These are phyloP conservation scores for Pseudolaguvia tuberculata DNA, from an alignment of 2,113 vertebrate species.

Conservation along the genomic window DNA sequence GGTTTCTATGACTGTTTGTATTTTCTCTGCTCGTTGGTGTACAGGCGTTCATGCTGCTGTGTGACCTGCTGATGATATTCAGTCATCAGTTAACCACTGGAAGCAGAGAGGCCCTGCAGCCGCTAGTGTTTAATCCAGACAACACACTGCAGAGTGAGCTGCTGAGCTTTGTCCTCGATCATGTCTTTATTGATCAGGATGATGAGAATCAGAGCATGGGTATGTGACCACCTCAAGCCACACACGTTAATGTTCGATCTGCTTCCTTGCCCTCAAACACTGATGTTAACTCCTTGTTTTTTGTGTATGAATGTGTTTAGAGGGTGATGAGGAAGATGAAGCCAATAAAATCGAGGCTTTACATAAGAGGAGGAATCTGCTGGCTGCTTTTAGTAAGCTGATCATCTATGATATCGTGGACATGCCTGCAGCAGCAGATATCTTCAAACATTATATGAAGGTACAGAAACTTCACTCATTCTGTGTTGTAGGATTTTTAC, in stretches of 20 bases:
- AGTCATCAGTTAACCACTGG: constrained; percentile 92
- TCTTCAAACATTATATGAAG: constrained; percentile 99
- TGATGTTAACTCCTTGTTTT: no score
- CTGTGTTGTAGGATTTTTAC: not conserved
- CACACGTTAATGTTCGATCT: not conserved
- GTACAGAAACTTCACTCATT: constrained; percentile 57
- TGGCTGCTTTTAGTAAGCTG: constrained; percentile 97
- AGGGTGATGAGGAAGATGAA: constrained; percentile 98
- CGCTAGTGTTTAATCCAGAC: constrained; percentile 95
- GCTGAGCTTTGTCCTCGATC: constrained; percentile 96
- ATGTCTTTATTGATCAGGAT: constrained; percentile 80
- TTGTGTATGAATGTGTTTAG: constrained; percentile 56
- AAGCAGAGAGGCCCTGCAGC: constrained; percentile 88
- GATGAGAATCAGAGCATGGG: constrained; percentile 99
- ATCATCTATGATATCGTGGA: constrained; percentile 98
- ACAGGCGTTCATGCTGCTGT: constrained; percentile 97
- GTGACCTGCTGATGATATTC: constrained; percentile 99
- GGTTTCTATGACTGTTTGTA: no score
- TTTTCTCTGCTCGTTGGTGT: constrained; percentile 22
- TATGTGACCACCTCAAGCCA: constrained; percentile 51
- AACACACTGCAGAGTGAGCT: constrained; percentile 91
- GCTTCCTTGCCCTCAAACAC: not conserved
- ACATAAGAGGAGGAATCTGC: constrained; percentile 95
- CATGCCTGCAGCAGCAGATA: constrained; percentile 97
- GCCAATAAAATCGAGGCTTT: constrained; percentile 99